These are phyloP conservation scores for Sycophila texana DNA, from an alignment of 2,888 invertebrate genomes.

Conservation along the genomic window DNA sequence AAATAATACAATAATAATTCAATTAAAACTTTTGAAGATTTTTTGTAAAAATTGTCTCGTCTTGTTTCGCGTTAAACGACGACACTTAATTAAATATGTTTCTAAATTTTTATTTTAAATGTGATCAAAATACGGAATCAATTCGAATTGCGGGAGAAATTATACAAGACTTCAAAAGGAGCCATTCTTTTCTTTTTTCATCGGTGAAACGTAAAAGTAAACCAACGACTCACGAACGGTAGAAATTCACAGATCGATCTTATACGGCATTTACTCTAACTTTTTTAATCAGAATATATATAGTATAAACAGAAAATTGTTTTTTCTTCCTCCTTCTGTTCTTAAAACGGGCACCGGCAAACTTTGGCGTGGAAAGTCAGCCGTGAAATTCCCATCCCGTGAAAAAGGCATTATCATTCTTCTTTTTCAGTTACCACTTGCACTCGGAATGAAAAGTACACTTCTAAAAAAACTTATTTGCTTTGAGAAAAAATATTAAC, in stretches of 20 bases:
- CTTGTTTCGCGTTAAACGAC: background rate
- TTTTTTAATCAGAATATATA: slow-evolving; percentile 34
- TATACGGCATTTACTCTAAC: slow-evolving; percentile 3
- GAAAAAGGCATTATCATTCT: slow-evolving; percentile 19
- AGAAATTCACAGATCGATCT: slow-evolving; percentile 1
- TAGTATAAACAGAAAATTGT: slow-evolving; percentile 11
- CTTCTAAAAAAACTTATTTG: background rate
- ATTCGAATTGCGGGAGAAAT: background rate
- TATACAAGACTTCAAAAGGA: background rate
- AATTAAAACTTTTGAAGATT: background rate
- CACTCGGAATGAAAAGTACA: slow-evolving; percentile 7
- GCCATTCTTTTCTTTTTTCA: background rate
- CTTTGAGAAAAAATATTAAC: too few relatives aligned
- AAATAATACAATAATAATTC: slow-evolving; percentile 6
- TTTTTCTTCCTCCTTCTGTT: slow-evolving; percentile 1
- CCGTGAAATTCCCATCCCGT: slow-evolving; percentile 13
- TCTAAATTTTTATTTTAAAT: too few relatives aligned
- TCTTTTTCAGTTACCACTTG: slow-evolving; percentile 21
- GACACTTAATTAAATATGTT: background rate
- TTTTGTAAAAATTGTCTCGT: too few relatives aligned
- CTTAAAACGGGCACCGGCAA: background rate
- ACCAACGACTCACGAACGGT: background rate
- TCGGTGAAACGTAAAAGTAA: background rate
- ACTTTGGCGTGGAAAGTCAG: slow-evolving; percentile 24
- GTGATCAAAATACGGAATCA: background rate